These are phyloP conservation scores for Rhinopomastus cyanomelas DNA, from an alignment of 2,113 vertebrate genomes.

Conservation along the genomic window DNA sequence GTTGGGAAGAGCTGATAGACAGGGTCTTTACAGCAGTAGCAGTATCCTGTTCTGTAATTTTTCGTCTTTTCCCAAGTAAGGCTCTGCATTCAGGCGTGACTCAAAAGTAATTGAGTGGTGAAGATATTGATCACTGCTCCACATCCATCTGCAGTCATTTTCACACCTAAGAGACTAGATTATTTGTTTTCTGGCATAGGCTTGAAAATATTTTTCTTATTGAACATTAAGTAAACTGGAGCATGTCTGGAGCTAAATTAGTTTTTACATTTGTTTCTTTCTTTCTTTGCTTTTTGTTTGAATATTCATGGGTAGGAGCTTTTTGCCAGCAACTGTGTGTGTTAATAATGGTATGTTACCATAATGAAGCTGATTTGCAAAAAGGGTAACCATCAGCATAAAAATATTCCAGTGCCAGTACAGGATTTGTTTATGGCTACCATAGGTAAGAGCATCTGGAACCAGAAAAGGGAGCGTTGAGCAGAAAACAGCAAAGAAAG, in stretches of 20 bases:
- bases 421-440: background rate
- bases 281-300: background rate
- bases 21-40: background rate
- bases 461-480: background rate
- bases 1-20: background rate
- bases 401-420: background rate
- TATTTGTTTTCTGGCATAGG: background rate
- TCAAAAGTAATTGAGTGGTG: background rate
- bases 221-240: background rate
- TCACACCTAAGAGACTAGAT: background rate
- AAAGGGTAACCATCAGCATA: background rate
- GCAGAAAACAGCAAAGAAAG: background rate
- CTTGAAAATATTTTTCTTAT: background rate
- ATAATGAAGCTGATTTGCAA: background rate
- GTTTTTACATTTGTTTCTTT: background rate
- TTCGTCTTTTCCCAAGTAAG: background rate
- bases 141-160: background rate
- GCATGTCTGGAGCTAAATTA: background rate
- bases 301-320: background rate
- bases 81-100: background rate
- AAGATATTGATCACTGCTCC: background rate
- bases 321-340: background rate
- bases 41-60: background rate
- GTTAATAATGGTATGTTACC: background rate
- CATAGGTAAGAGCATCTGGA: background rate